Percentiles rank a stretch among this genome's conserved stretches.
Evolutionary conservation across 1,140 invertebrate species (phyloP).

Genomic region (Drosophila murphyi): DNA sequence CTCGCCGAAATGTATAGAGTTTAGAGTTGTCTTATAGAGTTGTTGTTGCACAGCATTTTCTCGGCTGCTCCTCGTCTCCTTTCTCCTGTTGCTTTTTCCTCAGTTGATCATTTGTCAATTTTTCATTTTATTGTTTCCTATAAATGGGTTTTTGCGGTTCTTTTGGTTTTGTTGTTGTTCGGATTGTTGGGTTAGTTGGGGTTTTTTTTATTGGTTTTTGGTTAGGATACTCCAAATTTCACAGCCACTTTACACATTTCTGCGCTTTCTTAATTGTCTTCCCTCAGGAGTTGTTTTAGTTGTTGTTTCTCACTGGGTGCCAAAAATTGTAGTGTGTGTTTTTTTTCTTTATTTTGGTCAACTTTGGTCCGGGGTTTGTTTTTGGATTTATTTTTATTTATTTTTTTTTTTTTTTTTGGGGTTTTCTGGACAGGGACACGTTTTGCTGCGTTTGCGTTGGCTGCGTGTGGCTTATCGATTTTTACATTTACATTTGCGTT

Average conservation of each 20-base stretch:
- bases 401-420: slow-evolving; percentile 18
- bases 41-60: slow-evolving; percentile 51
- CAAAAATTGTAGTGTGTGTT: slow-evolving; percentile 44
- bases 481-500: slow-evolving; percentile 81
- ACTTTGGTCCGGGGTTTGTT: slow-evolving; percentile 52
- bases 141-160: slow-evolving; percentile 47
- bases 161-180: background rate
- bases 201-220: slow-evolving; percentile 40
- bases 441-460: slow-evolving; percentile 76
- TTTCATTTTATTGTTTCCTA: slow-evolving; percentile 51
- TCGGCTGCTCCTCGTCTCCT: slow-evolving; percentile 24
- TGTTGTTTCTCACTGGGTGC: slow-evolving; percentile 25
- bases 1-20: slow-evolving; percentile 69
- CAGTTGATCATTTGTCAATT: slow-evolving; percentile 56
- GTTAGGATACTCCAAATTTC: slow-evolving; percentile 78
- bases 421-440: slow-evolving; percentile 64
- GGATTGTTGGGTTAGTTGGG: slow-evolving; percentile 26
- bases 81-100: slow-evolving; percentile 19
- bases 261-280: slow-evolving; percentile 43
- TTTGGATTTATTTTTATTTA: too few relatives aligned
- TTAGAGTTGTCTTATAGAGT: slow-evolving; percentile 63
- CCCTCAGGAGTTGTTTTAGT: slow-evolving; percentile 22
- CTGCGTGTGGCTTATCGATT: slow-evolving; percentile 82
- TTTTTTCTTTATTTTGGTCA: slow-evolving; percentile 46
- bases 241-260: slow-evolving; percentile 82